phyloP scores from a whole-genome alignment of 2,797 vertebrate species.

The Pithecia hirsuta region DNA sequence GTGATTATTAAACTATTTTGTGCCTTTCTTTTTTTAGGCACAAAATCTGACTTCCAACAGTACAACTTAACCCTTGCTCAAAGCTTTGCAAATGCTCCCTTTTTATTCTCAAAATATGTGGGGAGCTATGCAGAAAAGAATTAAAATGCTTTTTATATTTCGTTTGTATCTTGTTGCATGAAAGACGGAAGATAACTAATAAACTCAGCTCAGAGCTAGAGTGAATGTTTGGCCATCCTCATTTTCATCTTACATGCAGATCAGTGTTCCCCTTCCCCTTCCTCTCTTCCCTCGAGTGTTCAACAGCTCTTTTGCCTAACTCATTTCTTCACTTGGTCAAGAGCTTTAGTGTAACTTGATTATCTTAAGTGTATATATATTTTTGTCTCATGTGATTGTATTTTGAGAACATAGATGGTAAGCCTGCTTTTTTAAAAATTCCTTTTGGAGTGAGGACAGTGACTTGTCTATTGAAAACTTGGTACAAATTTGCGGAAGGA shows the following conservation, averaged over 20 bases:
- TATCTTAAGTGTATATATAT: background rate
- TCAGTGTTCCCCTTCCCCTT: background rate
- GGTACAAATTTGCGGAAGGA: background rate
- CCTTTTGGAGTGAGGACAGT: background rate
- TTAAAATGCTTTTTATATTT: background rate
- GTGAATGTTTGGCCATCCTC: background rate
- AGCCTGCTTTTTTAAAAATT: background rate
- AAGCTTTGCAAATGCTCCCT: background rate
- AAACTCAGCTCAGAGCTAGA: background rate
- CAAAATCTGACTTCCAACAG: background rate
- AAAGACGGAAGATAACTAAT: background rate
- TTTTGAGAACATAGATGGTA: background rate
- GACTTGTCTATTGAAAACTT: background rate
- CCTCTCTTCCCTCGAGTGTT: background rate
- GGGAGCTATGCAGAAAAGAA: background rate
- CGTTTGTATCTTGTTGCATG: background rate
- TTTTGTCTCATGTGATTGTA: background rate
- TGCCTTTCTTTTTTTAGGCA: background rate
- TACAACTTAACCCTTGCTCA: background rate
- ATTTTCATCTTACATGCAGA: background rate
- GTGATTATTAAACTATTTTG: background rate
- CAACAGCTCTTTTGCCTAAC: background rate
- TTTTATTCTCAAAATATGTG: background rate
- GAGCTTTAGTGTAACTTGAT: background rate
- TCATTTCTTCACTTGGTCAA: constrained; percentile 12